Percentiles rank a stretch among this genome's conserved stretches.
Conservation (phyloP, 2,113 vertebrate genomes). For the Lucifuga dentata region DNA sequence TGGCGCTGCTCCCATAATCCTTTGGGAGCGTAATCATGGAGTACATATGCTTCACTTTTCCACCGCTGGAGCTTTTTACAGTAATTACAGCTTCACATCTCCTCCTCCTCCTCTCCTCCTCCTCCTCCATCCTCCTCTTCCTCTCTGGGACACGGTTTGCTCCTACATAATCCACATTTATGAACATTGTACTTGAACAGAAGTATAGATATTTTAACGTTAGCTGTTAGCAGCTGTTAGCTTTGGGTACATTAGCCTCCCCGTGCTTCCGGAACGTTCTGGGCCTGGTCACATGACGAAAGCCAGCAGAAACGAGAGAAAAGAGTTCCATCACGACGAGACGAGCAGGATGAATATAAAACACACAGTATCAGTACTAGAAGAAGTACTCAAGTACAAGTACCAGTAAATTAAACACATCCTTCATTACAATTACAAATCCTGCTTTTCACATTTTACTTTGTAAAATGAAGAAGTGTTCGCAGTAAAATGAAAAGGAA, state of each 20-base stretch:
- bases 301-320: no score
- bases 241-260: background rate
- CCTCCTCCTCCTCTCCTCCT: background rate
- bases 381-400: no score
- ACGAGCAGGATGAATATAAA: no score
- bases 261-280: background rate
- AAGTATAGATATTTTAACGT: background rate
- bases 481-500: no score
- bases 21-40: background rate
- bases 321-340: background rate
- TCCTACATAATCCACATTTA: background rate
- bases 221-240: background rate
- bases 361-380: no score
- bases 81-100: background rate
- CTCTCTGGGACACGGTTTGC: background rate
- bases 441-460: no score
- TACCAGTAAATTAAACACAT: no score
- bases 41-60: background rate
- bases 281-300: no score
- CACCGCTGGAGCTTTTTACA: background rate
- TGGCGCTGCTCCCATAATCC: no score
- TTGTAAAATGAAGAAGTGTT: no score
- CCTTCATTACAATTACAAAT: no score
- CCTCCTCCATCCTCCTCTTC: background rate
- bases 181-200: no score